These are phyloP conservation scores for Neodiprion lecontei DNA, from an alignment of 1,140 invertebrate genomes.

Conservation along the genomic window DNA sequence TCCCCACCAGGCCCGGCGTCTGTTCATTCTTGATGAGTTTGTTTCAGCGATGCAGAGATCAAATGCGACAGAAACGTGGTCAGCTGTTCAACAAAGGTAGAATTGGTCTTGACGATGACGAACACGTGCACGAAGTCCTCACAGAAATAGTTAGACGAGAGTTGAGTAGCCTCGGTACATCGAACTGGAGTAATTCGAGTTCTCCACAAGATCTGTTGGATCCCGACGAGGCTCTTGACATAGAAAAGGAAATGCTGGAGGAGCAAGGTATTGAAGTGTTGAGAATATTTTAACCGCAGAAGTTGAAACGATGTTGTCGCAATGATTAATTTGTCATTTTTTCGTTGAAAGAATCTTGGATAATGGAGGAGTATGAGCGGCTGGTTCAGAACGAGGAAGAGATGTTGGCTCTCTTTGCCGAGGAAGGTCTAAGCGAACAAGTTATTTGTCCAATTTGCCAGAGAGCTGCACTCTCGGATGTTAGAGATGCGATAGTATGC, in stretches of 20 bases:
- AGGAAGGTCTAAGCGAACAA: slow-evolving; percentile 29
- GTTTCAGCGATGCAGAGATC: slow-evolving; percentile 50
- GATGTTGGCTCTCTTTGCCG: slow-evolving; percentile 30
- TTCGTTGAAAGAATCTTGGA: slow-evolving; percentile 49
- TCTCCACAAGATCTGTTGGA: slow-evolving; percentile 23
- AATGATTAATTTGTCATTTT: background rate
- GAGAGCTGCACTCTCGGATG: slow-evolving; percentile 34
- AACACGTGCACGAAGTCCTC: slow-evolving; percentile 34
- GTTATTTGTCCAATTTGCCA: slow-evolving; percentile 53
- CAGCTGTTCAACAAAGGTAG: slow-evolving; percentile 47
- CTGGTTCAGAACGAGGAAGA: slow-evolving; percentile 45
- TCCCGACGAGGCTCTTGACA: slow-evolving; percentile 36
- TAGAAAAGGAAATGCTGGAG: slow-evolving; percentile 37
- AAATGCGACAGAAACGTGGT: slow-evolving; percentile 49
- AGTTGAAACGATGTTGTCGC: slow-evolving; percentile 17
- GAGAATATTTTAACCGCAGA: background rate
- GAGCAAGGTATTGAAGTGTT: slow-evolving; percentile 35
- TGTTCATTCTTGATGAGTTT: too few relatives aligned
- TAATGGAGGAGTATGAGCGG: slow-evolving; percentile 53
- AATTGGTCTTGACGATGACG: slow-evolving; percentile 26
- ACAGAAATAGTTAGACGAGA: slow-evolving; percentile 43
- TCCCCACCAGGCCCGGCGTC: too few relatives aligned
- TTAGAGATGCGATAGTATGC: slow-evolving; percentile 36
- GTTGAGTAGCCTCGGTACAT: slow-evolving; percentile 35
- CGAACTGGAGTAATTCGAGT: slow-evolving; percentile 20